Conservation (phyloP, 2,797 vertebrate species). For the Enteromius anoplus region DNA sequence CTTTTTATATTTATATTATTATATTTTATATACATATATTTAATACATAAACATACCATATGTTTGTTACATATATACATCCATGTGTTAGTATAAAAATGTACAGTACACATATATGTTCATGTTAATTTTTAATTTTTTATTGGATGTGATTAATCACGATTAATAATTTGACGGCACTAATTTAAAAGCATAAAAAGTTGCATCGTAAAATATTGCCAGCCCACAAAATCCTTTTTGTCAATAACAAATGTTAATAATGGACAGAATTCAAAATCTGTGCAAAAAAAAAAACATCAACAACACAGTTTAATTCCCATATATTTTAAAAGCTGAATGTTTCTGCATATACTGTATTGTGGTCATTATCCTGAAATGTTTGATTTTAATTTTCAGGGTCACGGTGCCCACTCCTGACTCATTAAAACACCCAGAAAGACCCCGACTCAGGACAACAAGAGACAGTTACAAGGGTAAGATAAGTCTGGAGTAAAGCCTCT, state of each 20-base stretch:
- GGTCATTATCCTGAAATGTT: neutral
- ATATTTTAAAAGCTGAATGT: neutral
- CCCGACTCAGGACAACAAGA: conserved; percentile 22
- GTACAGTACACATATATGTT: too few species aligned
- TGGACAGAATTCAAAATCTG: neutral
- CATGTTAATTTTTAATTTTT: too few species aligned
- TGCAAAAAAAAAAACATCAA: neutral
- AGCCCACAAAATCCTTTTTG: neutral
- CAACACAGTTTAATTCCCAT: neutral
- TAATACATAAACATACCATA: too few species aligned
- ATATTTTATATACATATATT: too few species aligned
- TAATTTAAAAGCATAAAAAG: too few species aligned
- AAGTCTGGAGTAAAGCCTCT: conserved; percentile 34
- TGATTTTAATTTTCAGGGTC: conserved; percentile 13
- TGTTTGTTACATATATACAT: too few species aligned
- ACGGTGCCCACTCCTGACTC: conserved; percentile 19
- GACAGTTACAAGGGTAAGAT: conserved; percentile 46
- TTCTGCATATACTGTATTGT: neutral
- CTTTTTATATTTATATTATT: too few species aligned
- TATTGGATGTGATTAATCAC: too few species aligned
- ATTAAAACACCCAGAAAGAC: conserved; percentile 43
- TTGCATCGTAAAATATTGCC: neutral
- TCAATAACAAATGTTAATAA: neutral
- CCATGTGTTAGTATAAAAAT: too few species aligned
- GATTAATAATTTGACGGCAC: too few species aligned